Conservation (phyloP, 2,113 vertebrate species). For the Mesoclemmys tuberculata region DNA sequence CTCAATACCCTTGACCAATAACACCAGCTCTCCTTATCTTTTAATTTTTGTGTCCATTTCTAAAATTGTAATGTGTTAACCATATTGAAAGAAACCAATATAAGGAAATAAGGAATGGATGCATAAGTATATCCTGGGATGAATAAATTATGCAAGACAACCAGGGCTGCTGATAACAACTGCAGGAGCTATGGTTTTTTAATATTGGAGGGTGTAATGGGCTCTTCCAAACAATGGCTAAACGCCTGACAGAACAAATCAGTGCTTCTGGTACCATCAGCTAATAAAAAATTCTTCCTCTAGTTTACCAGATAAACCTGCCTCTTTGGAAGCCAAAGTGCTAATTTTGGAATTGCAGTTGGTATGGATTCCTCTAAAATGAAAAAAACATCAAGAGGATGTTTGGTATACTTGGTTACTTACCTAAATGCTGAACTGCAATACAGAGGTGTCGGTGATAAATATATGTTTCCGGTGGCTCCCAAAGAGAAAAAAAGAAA, state of each 20-base stretch:
- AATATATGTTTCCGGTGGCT: background rate
- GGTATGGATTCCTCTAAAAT: background rate
- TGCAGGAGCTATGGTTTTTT: background rate
- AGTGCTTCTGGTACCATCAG: background rate
- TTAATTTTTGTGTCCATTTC: background rate
- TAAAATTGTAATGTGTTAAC: background rate
- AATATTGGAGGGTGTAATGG: background rate
- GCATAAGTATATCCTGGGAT: background rate
- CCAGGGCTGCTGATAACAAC: slow-evolving; percentile 3
- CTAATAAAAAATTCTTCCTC: background rate
- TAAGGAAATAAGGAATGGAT: background rate
- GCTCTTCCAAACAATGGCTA: background rate
- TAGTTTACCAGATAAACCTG: background rate
- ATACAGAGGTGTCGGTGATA: background rate
- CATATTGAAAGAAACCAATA: background rate
- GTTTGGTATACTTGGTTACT: background rate
- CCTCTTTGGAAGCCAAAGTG: background rate
- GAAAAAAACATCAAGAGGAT: background rate
- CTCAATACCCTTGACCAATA: background rate
- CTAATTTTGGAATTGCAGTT: background rate
- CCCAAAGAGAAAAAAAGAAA: background rate
- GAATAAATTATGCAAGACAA: slow-evolving; percentile 10
- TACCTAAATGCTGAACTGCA: background rate
- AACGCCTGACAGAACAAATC: background rate
- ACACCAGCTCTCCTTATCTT: background rate